Evolutionary conservation across 2,113 vertebrate species (phyloP).

Genomic region (Sialia sialis): DNA sequence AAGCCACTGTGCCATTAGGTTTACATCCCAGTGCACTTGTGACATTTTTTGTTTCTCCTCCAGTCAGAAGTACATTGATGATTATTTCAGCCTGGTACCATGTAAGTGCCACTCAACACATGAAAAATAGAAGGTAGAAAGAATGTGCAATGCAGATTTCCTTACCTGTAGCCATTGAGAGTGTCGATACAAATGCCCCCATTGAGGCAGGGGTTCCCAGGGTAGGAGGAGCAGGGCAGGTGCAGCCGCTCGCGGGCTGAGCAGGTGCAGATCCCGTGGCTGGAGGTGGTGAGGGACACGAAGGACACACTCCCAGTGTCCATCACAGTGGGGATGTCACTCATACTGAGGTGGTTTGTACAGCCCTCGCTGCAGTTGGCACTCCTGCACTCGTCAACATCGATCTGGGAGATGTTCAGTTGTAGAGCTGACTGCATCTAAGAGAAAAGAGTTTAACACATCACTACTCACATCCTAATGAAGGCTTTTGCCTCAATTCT

Average conservation of each 20-base stretch:
- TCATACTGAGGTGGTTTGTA: slow-evolving; percentile 58
- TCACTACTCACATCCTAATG: background rate
- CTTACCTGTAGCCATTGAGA: slow-evolving; percentile 84
- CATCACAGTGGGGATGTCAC: slow-evolving; percentile 72
- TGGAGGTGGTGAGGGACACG: slow-evolving; percentile 73
- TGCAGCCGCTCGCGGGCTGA: slow-evolving; percentile 70
- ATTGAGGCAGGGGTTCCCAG: slow-evolving; percentile 81
- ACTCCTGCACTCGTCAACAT: slow-evolving; percentile 78
- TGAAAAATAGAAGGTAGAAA: background rate
- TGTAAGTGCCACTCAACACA: background rate
- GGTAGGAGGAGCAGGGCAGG: slow-evolving; percentile 78
- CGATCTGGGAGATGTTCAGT: slow-evolving; percentile 75
- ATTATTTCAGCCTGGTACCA: background rate
- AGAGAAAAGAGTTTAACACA: background rate
- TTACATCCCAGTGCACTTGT: background rate
- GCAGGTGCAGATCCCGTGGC: slow-evolving; percentile 70
- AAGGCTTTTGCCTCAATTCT: background rate
- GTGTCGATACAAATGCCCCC: slow-evolving; percentile 82
- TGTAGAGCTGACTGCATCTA: slow-evolving; percentile 84
- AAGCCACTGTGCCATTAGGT: background rate
- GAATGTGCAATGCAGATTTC: background rate
- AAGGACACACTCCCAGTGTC: slow-evolving; percentile 77
- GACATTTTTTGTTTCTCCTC: background rate
- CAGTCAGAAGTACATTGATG: background rate
- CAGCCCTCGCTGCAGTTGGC: slow-evolving; percentile 73